A percentile compares a stretch with the other conserved stretches of the same genome.
phyloP scores from a whole-genome alignment of 2,797 vertebrate species.

The Odontamblyopus rebecca region DNA sequence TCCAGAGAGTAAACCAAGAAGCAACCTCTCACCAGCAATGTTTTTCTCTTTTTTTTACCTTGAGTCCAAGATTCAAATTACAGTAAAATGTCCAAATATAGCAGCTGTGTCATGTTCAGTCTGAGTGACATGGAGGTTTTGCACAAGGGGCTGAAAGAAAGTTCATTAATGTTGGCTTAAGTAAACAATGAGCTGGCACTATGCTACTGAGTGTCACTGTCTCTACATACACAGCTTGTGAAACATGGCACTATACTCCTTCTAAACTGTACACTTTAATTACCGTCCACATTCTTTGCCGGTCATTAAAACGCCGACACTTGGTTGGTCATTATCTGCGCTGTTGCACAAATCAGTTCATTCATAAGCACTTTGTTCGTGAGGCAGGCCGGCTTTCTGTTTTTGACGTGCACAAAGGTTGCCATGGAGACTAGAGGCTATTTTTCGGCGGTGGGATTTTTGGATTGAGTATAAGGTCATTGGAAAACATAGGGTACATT shows the following conservation, averaged over 20 bases:
- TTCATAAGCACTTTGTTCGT: constrained; percentile 8
- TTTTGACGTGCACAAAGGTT: constrained; percentile 17
- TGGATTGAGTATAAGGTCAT: constrained; percentile 1
- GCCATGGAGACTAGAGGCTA: constrained; percentile 26
- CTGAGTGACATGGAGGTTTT: not conserved
- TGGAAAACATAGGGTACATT: constrained; percentile 1
- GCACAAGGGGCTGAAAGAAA: not conserved
- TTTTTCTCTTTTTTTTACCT: not conserved
- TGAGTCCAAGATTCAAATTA: not conserved
- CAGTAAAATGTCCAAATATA: not conserved
- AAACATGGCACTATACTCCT: no score
- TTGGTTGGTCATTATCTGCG: not conserved
- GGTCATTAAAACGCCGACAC: constrained; percentile 2
- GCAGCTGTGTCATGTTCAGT: not conserved
- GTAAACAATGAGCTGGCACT: not conserved
- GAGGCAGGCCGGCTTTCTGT: not conserved
- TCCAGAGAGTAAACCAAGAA: no score
- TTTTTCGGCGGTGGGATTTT: constrained; percentile 2
- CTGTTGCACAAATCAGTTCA: constrained; percentile 15
- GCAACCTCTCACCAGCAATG: no score
- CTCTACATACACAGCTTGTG: not conserved
- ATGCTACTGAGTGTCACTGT: not conserved
- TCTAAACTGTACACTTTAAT: not conserved
- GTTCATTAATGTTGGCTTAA: constrained; percentile 5
- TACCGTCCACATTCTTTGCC: constrained; percentile 3